A percentile compares a stretch with the other conserved stretches of the same genome.
Evolutionary conservation across 2,797 vertebrate species (phyloP).

Genomic region (Neosilurus hyrtlii): DNA sequence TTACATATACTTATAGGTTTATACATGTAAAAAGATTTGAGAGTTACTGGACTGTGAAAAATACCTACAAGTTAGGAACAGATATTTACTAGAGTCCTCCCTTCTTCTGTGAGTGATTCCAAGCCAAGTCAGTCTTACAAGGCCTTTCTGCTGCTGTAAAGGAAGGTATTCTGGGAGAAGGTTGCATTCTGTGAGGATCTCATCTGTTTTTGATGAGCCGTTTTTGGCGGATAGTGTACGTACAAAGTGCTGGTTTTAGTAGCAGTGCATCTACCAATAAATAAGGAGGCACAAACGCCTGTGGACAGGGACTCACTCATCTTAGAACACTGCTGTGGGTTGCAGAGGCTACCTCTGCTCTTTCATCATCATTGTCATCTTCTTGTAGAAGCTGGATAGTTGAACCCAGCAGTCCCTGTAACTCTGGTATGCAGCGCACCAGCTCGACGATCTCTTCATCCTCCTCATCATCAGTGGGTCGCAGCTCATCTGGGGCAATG

Average conservation of each 20-base stretch:
- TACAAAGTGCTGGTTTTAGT: conserved; percentile 61
- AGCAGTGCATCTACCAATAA: conserved; percentile 45
- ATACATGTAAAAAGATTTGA: conserved; percentile 61
- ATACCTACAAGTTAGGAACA: conserved; percentile 74
- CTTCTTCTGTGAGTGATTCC: conserved; percentile 56
- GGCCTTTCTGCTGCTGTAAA: conserved; percentile 26
- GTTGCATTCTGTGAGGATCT: conserved; percentile 35
- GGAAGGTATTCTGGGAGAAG: conserved; percentile 60
- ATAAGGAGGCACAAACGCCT: conserved; percentile 21
- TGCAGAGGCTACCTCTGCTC: conserved; percentile 61
- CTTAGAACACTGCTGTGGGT: conserved; percentile 66
- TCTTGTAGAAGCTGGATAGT: conserved; percentile 81
- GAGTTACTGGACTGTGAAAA: conserved; percentile 72
- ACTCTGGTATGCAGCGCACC: conserved; percentile 88
- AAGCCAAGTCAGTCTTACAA: conserved; percentile 54
- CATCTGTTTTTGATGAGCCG: conserved; percentile 16
- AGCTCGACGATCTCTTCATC: conserved; percentile 77
- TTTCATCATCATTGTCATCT: conserved; percentile 45
- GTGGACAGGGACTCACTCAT: conserved; percentile 22
- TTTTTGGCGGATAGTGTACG: conserved; percentile 43
- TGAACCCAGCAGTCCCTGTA: conserved; percentile 90
- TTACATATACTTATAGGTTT: conserved; percentile 67
- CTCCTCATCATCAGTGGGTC: conserved; percentile 58
- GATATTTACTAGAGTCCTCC: conserved; percentile 70
- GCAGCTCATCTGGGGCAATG: conserved; percentile 66